A percentile compares a stretch with the other conserved stretches of the same genome.
phyloP scores from a whole-genome alignment of 2,888 invertebrate species.

The Thumatha senex region DNA sequence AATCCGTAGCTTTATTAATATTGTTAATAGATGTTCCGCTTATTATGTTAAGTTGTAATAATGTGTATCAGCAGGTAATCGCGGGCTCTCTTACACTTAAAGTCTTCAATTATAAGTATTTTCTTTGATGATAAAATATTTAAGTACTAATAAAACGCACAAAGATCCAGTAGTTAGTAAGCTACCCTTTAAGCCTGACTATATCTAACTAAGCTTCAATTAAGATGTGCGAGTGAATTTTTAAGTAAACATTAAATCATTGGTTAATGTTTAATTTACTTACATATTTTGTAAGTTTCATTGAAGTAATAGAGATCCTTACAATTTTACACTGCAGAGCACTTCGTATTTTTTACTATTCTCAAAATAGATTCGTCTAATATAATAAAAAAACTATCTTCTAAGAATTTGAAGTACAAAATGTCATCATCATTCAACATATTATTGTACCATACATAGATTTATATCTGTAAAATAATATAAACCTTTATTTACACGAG shows the following conservation, averaged over 20 bases:
- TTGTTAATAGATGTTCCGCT: too few species aligned
- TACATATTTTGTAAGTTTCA: too few species aligned
- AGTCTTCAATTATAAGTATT: conserved; percentile 1
- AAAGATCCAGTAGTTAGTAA: conserved; percentile 10
- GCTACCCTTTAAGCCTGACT: conserved; percentile 20
- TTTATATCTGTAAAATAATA: too few species aligned
- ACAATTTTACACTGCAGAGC: not conserved
- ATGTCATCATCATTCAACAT: conserved; percentile 39
- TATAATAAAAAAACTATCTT: conserved; percentile 29
- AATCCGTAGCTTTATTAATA: too few species aligned
- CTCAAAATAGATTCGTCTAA: conserved; percentile 24
- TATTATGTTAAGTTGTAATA: too few species aligned
- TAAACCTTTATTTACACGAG: too few species aligned
- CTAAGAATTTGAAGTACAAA: conserved; percentile 64
- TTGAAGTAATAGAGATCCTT: too few species aligned
- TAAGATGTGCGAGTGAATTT: conserved; percentile 22
- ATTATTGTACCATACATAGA: conserved; percentile 6
- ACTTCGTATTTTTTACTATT: not conserved
- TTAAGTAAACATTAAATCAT: conserved; percentile 6
- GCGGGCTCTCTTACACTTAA: too few species aligned
- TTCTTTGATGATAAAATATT: not conserved
- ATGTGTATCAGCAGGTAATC: too few species aligned
- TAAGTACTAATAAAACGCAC: conserved; percentile 20
- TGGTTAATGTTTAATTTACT: too few species aligned
- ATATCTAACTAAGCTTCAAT: conserved; percentile 15